Evolutionary conservation across 2,113 vertebrate genomes (phyloP).

Genomic region (Rhinolophus ferrumequinum): DNA sequence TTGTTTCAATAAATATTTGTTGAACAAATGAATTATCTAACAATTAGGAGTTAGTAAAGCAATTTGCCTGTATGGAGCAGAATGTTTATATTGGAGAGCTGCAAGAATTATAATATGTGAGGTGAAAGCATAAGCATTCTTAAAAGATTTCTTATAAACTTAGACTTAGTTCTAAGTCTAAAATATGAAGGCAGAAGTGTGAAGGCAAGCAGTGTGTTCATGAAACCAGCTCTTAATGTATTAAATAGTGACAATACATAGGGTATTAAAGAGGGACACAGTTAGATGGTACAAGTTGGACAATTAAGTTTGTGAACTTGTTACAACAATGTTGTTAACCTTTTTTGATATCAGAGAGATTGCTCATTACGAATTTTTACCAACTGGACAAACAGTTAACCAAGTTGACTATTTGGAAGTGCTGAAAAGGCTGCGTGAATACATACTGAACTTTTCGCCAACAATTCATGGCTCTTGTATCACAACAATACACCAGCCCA

Average conservation of each 20-base stretch:
- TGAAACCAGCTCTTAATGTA: neutral
- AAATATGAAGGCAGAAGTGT: neutral
- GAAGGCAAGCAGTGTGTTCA: neutral
- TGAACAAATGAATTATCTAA: neutral
- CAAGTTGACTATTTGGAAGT: too few relatives aligned
- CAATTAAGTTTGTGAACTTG: too few relatives aligned
- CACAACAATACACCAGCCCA: too few relatives aligned
- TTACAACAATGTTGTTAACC: too few relatives aligned
- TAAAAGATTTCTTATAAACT: slow-evolving; percentile 5
- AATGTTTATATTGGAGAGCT: neutral
- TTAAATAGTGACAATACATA: neutral
- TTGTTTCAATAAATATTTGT: neutral
- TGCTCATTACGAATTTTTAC: too few relatives aligned
- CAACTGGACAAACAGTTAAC: too few relatives aligned
- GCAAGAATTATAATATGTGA: neutral
- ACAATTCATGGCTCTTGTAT: too few relatives aligned
- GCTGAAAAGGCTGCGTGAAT: too few relatives aligned
- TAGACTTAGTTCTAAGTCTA: neutral
- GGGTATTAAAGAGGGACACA: neutral
- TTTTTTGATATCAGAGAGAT: too few relatives aligned
- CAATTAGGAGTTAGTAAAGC: neutral
- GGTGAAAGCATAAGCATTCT: neutral
- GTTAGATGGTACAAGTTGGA: neutral
- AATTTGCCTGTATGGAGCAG: neutral
- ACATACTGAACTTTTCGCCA: too few relatives aligned